Percentiles rank a stretch among this genome's conserved stretches.
Conservation (phyloP, 2,797 vertebrate genomes). For the Sebastes nivosus region DNA sequence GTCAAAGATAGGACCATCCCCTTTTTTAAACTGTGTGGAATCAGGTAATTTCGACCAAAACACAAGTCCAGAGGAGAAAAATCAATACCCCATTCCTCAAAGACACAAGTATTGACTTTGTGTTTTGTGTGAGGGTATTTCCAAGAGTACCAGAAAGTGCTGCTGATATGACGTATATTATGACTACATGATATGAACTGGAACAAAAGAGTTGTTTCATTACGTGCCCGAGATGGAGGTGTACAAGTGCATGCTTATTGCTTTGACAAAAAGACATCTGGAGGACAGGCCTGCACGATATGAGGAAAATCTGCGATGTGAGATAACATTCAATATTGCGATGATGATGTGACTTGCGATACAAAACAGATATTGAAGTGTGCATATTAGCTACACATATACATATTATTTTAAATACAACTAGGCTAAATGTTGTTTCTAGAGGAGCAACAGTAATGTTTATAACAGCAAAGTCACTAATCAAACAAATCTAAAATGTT, state of each 20-base stretch:
- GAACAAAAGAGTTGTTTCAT: background rate
- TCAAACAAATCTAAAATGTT: no score
- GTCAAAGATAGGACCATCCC: background rate
- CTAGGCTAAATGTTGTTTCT: no score
- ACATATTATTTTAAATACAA: no score
- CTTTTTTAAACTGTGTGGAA: background rate
- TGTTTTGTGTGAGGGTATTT: constrained; percentile 14
- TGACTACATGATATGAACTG: background rate
- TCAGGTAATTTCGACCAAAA: constrained; percentile 2
- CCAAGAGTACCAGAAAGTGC: background rate
- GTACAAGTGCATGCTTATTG: no score
- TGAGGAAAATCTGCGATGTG: no score
- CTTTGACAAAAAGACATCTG: background rate
- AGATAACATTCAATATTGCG: no score
- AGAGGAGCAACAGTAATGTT: no score
- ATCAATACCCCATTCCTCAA: constrained; percentile 35
- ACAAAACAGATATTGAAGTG: no score
- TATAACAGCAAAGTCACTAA: no score
- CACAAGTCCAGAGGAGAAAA: constrained; percentile 3
- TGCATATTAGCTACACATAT: no score
- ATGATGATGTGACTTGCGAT: no score
- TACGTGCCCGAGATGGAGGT: accelerated
- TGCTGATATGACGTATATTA: background rate
- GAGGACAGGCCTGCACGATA: no score
- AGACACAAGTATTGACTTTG: constrained; percentile 3